A percentile compares a stretch with the other conserved stretches of the same genome.
Conservation (phyloP, 2,797 vertebrate genomes). For the Todus mexicanus region DNA sequence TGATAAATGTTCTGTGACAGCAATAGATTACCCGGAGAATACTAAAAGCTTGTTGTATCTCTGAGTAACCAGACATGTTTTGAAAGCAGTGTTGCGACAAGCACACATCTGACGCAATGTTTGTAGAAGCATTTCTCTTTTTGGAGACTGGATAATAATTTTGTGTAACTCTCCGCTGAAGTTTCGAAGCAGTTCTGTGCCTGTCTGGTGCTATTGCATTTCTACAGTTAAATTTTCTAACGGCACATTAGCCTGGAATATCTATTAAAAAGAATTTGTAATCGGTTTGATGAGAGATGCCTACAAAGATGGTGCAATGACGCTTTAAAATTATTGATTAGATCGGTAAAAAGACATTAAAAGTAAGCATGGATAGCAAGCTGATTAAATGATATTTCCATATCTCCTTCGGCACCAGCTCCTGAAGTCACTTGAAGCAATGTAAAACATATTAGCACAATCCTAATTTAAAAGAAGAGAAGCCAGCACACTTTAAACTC, state of each 20-base stretch:
- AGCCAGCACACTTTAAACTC: background rate
- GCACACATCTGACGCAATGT: background rate
- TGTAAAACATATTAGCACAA: constrained; percentile 29
- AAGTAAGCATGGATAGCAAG: background rate
- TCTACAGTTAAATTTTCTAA: background rate
- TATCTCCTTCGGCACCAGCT: background rate
- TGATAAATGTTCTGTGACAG: constrained; percentile 48
- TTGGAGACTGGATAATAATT: background rate
- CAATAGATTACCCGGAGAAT: background rate
- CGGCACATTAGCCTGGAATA: background rate
- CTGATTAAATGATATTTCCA: background rate
- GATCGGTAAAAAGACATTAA: constrained; percentile 26
- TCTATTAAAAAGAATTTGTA: background rate
- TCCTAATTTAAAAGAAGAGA: background rate
- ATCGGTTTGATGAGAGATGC: background rate
- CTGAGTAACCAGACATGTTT: background rate
- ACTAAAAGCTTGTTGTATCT: background rate
- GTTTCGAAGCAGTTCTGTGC: background rate
- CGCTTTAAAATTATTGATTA: constrained; percentile 19
- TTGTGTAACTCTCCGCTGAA: background rate
- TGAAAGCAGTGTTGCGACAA: background rate
- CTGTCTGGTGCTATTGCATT: background rate
- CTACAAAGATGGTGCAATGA: background rate
- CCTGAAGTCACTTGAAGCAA: background rate
- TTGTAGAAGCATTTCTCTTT: background rate